Conservation (phyloP, 2,797 vertebrate genomes). For the Anomalospiza imberbis region DNA sequence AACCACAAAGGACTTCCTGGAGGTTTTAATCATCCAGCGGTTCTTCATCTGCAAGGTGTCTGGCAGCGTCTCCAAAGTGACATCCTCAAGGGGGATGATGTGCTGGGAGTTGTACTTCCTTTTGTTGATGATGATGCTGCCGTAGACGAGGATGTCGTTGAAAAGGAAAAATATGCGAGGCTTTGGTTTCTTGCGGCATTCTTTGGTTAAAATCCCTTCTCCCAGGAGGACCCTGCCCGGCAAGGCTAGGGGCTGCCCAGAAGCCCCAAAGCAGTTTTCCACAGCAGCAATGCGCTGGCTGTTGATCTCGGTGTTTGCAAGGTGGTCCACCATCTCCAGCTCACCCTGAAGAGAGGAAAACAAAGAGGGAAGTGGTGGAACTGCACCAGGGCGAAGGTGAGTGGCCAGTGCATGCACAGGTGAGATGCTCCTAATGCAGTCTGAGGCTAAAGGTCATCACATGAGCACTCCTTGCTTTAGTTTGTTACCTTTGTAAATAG, state of each 20-base stretch:
- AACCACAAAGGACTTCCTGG: conserved; percentile 89
- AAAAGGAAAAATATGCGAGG: conserved; percentile 89
- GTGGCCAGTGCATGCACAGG: accelerated
- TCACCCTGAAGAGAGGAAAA: not conserved
- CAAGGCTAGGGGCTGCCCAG: conserved; percentile 75
- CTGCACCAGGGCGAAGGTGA: not conserved
- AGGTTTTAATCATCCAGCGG: conserved; percentile 90
- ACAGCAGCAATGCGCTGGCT: conserved; percentile 80
- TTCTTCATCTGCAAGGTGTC: conserved; percentile 78
- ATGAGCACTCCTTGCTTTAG: not conserved
- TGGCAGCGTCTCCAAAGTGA: conserved; percentile 81
- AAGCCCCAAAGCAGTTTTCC: conserved; percentile 80
- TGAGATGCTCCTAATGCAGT: not conserved
- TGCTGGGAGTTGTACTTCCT: conserved; percentile 84
- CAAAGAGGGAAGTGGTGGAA: not conserved
- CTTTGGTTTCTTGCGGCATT: conserved; percentile 83
- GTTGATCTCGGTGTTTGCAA: conserved; percentile 79
- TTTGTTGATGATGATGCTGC: conserved; percentile 82
- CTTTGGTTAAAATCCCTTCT: conserved; percentile 86
- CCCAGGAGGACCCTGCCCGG: conserved; percentile 84
- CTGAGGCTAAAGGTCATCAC: not conserved
- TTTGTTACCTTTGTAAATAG: not conserved
- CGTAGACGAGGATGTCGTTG: conserved; percentile 89
- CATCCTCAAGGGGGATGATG: conserved; percentile 84
- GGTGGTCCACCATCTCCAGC: conserved; percentile 70